Percentiles rank a stretch among this genome's conserved stretches.
phyloP scores from a whole-genome alignment of 2,797 vertebrate genomes.

The Artibeus lituratus region DNA sequence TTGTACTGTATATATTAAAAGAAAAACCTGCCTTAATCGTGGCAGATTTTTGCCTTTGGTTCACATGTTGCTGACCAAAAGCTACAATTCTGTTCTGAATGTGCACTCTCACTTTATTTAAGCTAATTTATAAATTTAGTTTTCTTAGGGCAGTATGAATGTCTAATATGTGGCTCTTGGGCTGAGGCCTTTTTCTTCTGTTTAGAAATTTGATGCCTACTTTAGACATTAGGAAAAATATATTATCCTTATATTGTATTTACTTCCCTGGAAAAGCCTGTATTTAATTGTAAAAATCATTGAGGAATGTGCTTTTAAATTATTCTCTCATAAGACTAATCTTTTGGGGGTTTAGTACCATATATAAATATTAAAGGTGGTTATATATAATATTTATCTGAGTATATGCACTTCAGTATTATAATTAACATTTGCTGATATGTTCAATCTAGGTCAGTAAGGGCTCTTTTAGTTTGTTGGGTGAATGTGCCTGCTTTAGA shows the following conservation, averaged over 20 bases:
- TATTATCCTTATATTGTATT: neutral
- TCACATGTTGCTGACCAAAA: slow-evolving; percentile 71
- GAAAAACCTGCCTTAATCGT: slow-evolving; percentile 48
- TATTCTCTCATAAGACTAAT: slow-evolving; percentile 24
- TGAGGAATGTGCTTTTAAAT: slow-evolving; percentile 63
- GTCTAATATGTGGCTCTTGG: slow-evolving; percentile 47
- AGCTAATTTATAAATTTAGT: slow-evolving; percentile 71
- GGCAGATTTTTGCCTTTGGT: slow-evolving; percentile 67
- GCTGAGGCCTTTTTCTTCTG: slow-evolving; percentile 48
- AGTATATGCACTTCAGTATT: neutral
- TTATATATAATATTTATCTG: neutral
- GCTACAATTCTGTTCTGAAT: slow-evolving; percentile 65
- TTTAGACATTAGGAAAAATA: slow-evolving; percentile 47
- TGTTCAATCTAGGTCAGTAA: neutral
- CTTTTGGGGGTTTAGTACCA: slow-evolving; percentile 19
- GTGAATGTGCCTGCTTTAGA: neutral
- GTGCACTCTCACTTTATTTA: slow-evolving; percentile 53
- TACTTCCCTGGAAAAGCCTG: slow-evolving; percentile 50
- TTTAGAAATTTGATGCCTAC: slow-evolving; percentile 51
- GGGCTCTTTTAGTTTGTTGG: neutral
- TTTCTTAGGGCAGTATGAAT: slow-evolving; percentile 52
- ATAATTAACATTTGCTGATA: slow-evolving; percentile 2
- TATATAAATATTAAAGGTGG: neutral
- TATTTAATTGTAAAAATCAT: slow-evolving; percentile 50
- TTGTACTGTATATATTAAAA: slow-evolving; percentile 47